Evolutionary conservation across 2,888 invertebrate species (phyloP).

Genomic region (Beris chalybata): DNA sequence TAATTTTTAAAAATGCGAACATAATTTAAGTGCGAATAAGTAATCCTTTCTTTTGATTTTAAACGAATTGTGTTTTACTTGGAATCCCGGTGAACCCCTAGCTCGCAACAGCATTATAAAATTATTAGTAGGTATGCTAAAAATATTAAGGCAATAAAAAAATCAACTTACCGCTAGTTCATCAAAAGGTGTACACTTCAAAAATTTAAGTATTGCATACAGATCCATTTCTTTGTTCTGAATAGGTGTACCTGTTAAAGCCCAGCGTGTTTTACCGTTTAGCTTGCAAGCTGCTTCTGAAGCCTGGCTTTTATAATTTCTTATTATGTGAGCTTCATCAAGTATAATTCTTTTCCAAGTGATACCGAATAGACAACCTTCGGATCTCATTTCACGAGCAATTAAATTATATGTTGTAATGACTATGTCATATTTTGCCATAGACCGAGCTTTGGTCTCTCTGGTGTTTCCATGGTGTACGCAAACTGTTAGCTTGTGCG

Average conservation of each 20-base stretch:
- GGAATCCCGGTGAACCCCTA: too few relatives aligned
- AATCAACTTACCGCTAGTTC: conserved; percentile 66
- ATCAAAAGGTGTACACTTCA: conserved; percentile 85
- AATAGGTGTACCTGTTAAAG: conserved; percentile 91
- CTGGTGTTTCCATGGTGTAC: conserved; percentile 83
- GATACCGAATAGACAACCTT: conserved; percentile 67
- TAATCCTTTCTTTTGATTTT: background rate
- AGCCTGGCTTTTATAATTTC: conserved; percentile 81
- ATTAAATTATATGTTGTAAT: conserved; percentile 86
- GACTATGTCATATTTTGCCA: conserved; percentile 78
- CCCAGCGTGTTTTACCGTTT: conserved; percentile 71
- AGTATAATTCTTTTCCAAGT: conserved; percentile 85
- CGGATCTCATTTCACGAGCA: conserved; percentile 63
- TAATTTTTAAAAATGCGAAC: too few relatives aligned
- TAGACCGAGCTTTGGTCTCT: conserved; percentile 62
- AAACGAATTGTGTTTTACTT: background rate
- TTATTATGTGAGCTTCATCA: conserved; percentile 91
- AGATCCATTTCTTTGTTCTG: conserved; percentile 90
- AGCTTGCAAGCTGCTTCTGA: conserved; percentile 72
- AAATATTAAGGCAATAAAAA: conserved; percentile 5
- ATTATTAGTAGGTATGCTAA: background rate
- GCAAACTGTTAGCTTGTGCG: conserved; percentile 65
- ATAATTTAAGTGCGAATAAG: too few relatives aligned
- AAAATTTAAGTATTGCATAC: conserved; percentile 78
- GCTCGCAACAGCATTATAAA: background rate